Percentiles rank a stretch among this genome's conserved stretches.
Conservation (phyloP, 2,113 vertebrate genomes). For the Pteropus alecto region DNA sequence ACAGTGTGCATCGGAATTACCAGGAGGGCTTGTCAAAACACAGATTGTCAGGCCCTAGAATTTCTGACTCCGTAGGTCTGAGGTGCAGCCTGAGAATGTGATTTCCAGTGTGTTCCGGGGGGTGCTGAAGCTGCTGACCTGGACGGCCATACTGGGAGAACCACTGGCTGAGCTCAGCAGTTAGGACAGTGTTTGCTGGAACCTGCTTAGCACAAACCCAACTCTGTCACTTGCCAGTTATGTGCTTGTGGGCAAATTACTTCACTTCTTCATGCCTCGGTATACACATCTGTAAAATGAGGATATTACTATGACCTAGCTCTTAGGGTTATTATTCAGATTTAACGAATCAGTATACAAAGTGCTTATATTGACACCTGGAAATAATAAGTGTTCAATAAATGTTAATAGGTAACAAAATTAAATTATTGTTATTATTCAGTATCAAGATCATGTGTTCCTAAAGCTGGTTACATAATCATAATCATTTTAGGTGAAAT, state of each 20-base stretch:
- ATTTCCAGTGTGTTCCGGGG: neutral
- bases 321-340: neutral
- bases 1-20: neutral
- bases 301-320: neutral
- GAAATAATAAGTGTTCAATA: neutral
- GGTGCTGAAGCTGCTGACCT: neutral
- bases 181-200: rapidly evolving
- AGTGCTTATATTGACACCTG: neutral
- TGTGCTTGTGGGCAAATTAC: neutral
- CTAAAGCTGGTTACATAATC: neutral
- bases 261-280: neutral
- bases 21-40: neutral
- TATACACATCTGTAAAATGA: conserved; percentile 11
- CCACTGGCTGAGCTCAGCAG: neutral
- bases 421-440: neutral
- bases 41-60: neutral
- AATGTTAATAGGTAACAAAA: neutral
- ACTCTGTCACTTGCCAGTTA: neutral
- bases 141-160: neutral
- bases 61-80: neutral
- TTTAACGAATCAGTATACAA: neutral
- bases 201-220: neutral
- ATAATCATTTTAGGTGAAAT: conserved; percentile 10
- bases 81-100: neutral
- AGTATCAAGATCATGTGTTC: neutral